Conservation (phyloP, 2,113 vertebrate genomes). For the Vireo altiloquus region DNA sequence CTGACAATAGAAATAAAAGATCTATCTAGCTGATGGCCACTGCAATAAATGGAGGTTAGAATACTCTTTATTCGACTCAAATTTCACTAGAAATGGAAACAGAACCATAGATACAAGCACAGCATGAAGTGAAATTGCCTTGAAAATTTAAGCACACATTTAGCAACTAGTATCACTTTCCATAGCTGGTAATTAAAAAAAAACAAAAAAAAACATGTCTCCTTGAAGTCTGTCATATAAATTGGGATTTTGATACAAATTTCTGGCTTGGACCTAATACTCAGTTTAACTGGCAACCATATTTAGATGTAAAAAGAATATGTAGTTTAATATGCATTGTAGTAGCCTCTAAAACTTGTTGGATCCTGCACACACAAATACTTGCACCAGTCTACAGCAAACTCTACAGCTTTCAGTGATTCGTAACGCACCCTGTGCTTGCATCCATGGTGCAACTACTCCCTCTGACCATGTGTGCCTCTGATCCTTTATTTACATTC, state of each 20-base stretch:
- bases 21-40: background rate
- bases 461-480: rapidly evolving
- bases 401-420: background rate
- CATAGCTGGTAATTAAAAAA: background rate
- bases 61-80: background rate
- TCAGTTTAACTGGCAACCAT: background rate
- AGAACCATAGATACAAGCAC: background rate
- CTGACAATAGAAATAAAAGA: slow-evolving; percentile 1
- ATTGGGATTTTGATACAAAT: background rate
- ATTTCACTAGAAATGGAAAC: background rate
- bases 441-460: too few species aligned
- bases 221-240: background rate
- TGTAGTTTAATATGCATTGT: background rate
- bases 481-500: background rate
- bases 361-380: background rate
- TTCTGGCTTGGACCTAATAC: background rate
- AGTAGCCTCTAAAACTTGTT: background rate
- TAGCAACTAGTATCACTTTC: background rate
- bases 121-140: background rate
- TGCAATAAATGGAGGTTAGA: background rate
- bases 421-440: rapidly evolving
- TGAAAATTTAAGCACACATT: background rate
- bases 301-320: background rate
- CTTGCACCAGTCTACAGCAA: background rate
- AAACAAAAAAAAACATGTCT: background rate